Conservation (phyloP, 2,888 invertebrate genomes). For the Eudiplozoon nipponicum region DNA sequence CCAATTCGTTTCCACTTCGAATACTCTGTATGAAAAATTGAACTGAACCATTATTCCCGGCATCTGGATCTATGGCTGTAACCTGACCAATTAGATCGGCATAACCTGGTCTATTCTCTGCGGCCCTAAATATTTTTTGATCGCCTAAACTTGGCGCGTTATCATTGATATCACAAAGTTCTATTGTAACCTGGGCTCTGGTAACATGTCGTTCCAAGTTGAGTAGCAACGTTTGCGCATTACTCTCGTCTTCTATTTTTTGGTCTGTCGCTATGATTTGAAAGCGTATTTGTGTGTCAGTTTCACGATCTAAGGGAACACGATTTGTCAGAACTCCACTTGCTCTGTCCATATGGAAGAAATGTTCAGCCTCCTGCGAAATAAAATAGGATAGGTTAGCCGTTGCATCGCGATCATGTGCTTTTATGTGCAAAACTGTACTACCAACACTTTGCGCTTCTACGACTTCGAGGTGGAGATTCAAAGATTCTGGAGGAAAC, state of each 20-base stretch:
- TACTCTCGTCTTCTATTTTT: no score
- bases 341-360: slow-evolving; percentile 6
- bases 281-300: slow-evolving; percentile 6
- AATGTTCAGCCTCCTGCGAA: neutral
- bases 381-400: slow-evolving; percentile 5
- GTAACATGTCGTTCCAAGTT: no score
- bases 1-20: neutral
- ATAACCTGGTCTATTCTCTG: slow-evolving; percentile 5
- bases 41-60: slow-evolving; percentile 3
- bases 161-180: slow-evolving; percentile 9
- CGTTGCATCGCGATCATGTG: slow-evolving; percentile 8
- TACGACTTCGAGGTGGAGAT: neutral
- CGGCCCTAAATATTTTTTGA: slow-evolving; percentile 5
- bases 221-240: neutral
- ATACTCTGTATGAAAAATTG: slow-evolving; percentile 3
- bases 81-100: slow-evolving; percentile 4
- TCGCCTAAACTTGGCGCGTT: slow-evolving; percentile 7
- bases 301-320: slow-evolving; percentile 6
- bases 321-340: slow-evolving; percentile 6
- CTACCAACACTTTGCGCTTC: slow-evolving; percentile 6
- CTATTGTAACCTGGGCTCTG: slow-evolving; percentile 2
- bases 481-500: neutral
- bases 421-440: neutral
- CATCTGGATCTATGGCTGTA: slow-evolving; percentile 4
- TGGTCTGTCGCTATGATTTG: slow-evolving; percentile 8